Base-by-base conservation (phyloP, 92 coral and sea anemone species). In the Metridium senile region DNA sequence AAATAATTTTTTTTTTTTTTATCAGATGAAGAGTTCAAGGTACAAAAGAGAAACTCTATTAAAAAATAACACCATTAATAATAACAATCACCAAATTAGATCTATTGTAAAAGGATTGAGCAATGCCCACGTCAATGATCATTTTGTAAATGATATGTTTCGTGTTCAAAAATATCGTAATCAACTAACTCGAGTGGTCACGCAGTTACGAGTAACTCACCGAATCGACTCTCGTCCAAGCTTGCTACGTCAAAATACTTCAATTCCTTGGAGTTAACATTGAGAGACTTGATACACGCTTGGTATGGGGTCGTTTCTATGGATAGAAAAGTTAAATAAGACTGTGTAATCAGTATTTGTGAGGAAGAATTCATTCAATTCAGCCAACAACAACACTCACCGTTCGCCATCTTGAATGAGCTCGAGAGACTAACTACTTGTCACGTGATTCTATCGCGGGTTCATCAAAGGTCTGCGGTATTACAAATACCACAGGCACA, bases 201-300 rank as follows among this genome's bases (percentile, higher is more conserved):
- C 59, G 59, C 59, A 54, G 20, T 54, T 16, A 20, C 59, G 17
- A 20, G 4, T n/a, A 16, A 82, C 97, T 27, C 64, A 95, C 99
- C 99, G 32, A 90, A 95, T 19, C 92, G 91, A 11, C 80, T 80
- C 17, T 89, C 87, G 71, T 89, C 82, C 71, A 95, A 78, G 62
- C 90, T 85, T 11, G 98, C 71, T 26, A 93, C 83, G 65, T 95
- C 99, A 47, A 86, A 95, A 76, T 89, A 95, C 34, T 86, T 81
- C 56, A 86, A 74, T 68, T 95, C 91, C 76, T 88, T 81, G n/a
- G 86, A 86, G 47, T 95, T 81, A 35, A 93, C 79, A 26, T 86
- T 59, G 70, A 93, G 82, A 33, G 86, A 68, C 84, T 89, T 87
- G 22, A 95, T 68, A 20, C 82, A 93, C 32, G 90, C 33, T 34